Evolutionary conservation across 1,140 invertebrate species (phyloP).

Genomic region (Drosophila hydei): DNA sequence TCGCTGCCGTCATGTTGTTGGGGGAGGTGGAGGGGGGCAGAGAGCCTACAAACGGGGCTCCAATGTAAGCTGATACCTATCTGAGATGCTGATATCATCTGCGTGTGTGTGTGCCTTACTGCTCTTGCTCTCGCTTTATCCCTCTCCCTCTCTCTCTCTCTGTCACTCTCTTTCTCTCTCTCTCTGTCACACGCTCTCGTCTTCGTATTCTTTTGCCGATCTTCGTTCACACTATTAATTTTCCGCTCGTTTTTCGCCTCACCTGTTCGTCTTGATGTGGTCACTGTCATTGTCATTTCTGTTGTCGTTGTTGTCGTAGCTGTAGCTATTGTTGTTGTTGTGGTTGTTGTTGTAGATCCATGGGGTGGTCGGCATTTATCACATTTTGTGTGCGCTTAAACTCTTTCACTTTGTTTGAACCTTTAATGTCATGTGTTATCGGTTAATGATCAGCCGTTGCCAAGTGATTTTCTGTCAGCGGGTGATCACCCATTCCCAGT

Average conservation of each 20-base stretch:
- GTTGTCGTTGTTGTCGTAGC: conserved; percentile 6
- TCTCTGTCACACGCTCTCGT: conserved; percentile 19
- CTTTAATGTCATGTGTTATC: conserved; percentile 84
- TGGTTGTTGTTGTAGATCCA: conserved; percentile 40
- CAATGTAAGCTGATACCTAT: conserved; percentile 80
- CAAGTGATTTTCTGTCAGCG: conserved; percentile 79
- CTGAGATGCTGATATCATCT: conserved; percentile 59
- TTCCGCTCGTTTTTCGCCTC: conserved; percentile 71
- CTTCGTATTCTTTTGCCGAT: conserved; percentile 39
- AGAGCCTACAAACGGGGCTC: conserved; percentile 41
- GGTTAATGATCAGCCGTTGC: conserved; percentile 81
- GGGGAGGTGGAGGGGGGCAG: neutral
- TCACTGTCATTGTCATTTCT: conserved; percentile 11
- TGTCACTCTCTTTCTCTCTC: conserved; percentile 1
- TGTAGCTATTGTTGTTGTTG: conserved; percentile 8
- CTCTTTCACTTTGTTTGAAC: conserved; percentile 62
- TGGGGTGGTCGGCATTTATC: conserved; percentile 82
- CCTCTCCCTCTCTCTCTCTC: conserved; percentile 1
- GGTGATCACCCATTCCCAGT: conserved; percentile 52
- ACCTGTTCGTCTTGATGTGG: conserved; percentile 38
- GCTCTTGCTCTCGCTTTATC: conserved; percentile 8
- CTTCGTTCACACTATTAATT: conserved; percentile 82
- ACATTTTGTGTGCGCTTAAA: conserved; percentile 78
- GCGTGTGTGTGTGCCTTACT: conserved; percentile 31
- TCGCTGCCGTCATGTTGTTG: conserved; percentile 54